Conservation (phyloP, 1,140 invertebrate species). For the Sipha flava region DNA sequence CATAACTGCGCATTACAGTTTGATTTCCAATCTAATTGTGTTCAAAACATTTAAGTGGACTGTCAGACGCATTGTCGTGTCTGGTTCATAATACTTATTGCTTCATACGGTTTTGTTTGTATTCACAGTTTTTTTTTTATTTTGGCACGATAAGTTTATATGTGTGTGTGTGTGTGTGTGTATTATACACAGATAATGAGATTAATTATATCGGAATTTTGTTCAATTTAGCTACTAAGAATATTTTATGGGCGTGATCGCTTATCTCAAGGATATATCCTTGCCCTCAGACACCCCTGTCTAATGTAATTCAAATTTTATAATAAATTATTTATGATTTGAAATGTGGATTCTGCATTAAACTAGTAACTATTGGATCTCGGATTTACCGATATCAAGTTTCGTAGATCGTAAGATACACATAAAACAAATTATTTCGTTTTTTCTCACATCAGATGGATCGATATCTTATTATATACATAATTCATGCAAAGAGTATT, state of each 20-base stretch:
- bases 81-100: constrained; percentile 2
- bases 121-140: neutral
- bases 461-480: no score
- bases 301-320: neutral
- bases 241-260: neutral
- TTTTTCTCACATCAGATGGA: neutral
- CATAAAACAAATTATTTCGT: neutral
- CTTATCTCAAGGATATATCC: neutral
- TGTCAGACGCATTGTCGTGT: constrained; percentile 2
- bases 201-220: constrained; percentile 26
- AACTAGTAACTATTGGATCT: neutral
- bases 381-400: neutral
- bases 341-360: neutral
- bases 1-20: neutral
- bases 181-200: constrained; percentile 5
- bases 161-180: neutral
- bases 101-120: neutral
- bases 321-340: constrained; percentile 1
- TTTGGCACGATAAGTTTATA: neutral
- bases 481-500: no score
- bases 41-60: neutral
- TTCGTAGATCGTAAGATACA: neutral
- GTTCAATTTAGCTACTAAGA: constrained; percentile 15
- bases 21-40: constrained; percentile 19
- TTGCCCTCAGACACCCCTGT: constrained; percentile 11